Evolutionary conservation across 1,140 invertebrate species (phyloP).

Genomic region (Solenopsis fugax): DNA sequence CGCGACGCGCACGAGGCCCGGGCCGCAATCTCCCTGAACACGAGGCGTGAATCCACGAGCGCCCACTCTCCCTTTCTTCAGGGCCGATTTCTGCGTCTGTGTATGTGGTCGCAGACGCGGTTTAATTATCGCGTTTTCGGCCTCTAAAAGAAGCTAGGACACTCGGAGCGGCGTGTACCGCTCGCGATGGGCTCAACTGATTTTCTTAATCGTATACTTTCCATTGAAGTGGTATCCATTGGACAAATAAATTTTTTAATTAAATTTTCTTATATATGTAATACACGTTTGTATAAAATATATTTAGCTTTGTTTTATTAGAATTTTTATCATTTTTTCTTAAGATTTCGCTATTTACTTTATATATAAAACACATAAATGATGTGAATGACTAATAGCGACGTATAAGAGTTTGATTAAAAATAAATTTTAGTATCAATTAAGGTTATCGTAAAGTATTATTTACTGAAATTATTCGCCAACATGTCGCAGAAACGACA

Average conservation of each 20-base stretch:
- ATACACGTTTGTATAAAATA: neutral
- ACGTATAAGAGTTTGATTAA: neutral
- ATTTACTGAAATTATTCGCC: neutral
- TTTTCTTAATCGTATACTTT: neutral
- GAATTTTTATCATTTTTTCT: neutral
- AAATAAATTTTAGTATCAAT: neutral
- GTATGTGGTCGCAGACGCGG: neutral
- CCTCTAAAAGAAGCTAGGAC: neutral
- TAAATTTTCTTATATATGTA: neutral
- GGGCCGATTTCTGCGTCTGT: constrained; percentile 8
- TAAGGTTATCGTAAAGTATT: neutral
- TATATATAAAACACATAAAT: neutral
- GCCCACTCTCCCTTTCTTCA: constrained; percentile 51
- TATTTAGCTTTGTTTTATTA: neutral
- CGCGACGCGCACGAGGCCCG: constrained; percentile 72
- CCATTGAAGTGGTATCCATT: neutral
- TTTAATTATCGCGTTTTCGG: constrained; percentile 22
- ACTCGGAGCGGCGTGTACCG: neutral
- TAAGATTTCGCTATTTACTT: neutral
- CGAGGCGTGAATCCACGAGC: constrained; percentile 59
- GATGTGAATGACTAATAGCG: neutral
- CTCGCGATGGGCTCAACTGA: neutral
- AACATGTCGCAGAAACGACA: neutral
- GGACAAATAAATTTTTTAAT: neutral
- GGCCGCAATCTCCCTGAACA: constrained; percentile 67